Evolutionary conservation across 2,797 vertebrate species (phyloP), one percentile per base, ranked within the genome.

Genomic region (Melanotaenia pygmaea): DNA sequence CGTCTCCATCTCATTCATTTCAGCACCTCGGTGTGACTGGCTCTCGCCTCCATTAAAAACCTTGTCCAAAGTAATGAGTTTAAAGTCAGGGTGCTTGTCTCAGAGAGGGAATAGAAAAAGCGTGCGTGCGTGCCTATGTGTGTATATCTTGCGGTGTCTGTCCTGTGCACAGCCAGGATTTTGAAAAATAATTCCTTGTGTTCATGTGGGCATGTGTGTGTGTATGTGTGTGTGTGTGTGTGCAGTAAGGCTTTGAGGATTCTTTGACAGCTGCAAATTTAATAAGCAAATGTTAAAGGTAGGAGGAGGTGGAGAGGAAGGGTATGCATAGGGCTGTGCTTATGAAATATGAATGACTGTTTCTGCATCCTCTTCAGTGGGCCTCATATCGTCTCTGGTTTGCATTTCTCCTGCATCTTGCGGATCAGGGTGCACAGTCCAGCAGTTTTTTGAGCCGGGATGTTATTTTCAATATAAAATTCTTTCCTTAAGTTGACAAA

Each of bases 271-370:
- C 87, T 86, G 83, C 51, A 45, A 83, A 88, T 93, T 93, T 92
- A 92, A 93, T 92, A 90, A 88, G 90, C 77, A 86, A 91, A 89
- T 68, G 80, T 86, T 92, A 89, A 89, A 88, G 87, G 86, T 89
- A 76, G 79, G 65, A 67, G 71, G 54, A 70, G 35, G 70, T 54
- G 35, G 35, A 30, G 67, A 12, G 40, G 51, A 40, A 59, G 59
- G n/a, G 13, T 74, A 43, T 84, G 78, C 74, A 72, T 50, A 70
- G 65, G 79, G 74, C 80, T 82, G 64, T 10, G 57, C 88, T 91
- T 89, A 92, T 93, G 87, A 94, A 93, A 93, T 91, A 93, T 92
- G 86, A 93, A 94, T 93, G 88, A 90, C 77, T 89, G 70, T 83
- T 92, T 91, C 89, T 91, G 87, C 87, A 83, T 92, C 88, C 85